A percentile compares a stretch with the other conserved stretches of the same genome.
phyloP scores from a whole-genome alignment of 2,888 invertebrate genomes.

The Limenitis arthemis region DNA sequence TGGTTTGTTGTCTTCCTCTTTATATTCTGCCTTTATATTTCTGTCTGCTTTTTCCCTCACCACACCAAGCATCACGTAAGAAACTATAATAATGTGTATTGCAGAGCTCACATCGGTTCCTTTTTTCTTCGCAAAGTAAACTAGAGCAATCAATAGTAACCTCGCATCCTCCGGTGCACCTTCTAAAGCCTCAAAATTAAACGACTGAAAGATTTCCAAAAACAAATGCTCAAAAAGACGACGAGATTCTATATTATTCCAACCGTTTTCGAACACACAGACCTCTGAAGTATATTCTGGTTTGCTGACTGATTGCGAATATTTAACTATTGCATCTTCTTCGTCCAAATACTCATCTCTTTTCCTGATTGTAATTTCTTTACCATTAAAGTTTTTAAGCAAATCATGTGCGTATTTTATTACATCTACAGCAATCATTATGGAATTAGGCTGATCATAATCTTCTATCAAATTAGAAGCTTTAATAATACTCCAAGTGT shows the following conservation, averaged over 20 bases:
- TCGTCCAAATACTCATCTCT: background rate
- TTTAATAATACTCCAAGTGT: constrained; percentile 12
- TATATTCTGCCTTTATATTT: background rate
- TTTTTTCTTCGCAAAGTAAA: constrained; percentile 33
- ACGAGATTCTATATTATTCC: constrained; percentile 26
- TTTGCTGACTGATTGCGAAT: constrained; percentile 18
- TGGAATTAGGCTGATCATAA: constrained; percentile 23
- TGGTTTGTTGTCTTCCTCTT: background rate
- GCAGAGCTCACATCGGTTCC: constrained; percentile 18
- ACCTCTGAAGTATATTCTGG: constrained; percentile 27
- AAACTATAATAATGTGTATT: constrained; percentile 32
- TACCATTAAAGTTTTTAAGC: constrained; percentile 31
- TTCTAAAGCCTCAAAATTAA: constrained; percentile 22
- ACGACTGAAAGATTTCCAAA: constrained; percentile 11
- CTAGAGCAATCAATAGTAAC: constrained; percentile 32
- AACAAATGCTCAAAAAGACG: constrained; percentile 30
- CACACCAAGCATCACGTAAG: constrained; percentile 30
- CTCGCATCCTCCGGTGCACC: constrained; percentile 28
- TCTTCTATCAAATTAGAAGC: constrained; percentile 25
- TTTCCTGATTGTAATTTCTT: background rate
- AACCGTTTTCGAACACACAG: constrained; percentile 38
- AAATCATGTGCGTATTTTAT: constrained; percentile 37
- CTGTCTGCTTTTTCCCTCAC: constrained; percentile 16
- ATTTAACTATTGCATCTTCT: background rate
- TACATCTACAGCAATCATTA: constrained; percentile 33